Evolutionary conservation across 2,888 invertebrate species (phyloP).

Genomic region (Arge pagana): DNA sequence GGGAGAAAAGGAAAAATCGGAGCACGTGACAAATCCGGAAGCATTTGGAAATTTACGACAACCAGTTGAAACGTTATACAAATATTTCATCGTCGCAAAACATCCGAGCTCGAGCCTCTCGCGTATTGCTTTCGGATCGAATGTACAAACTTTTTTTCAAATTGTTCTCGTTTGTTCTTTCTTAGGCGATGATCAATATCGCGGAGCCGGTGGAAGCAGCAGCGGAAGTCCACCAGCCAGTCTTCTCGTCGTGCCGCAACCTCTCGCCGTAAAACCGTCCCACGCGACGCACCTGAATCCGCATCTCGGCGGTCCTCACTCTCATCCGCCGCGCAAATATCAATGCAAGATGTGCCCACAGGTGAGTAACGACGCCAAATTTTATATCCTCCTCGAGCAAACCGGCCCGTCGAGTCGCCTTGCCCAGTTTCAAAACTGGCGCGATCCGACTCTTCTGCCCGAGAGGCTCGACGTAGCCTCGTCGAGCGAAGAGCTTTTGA

Average conservation of each 20-base stretch:
- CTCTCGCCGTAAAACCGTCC: conserved; percentile 59
- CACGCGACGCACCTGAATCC: conserved; percentile 57
- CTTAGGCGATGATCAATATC: conserved; percentile 56
- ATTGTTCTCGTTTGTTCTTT: conserved; percentile 27
- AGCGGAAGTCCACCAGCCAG: conserved; percentile 66
- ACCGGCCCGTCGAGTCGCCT: too few species aligned
- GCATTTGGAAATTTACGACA: too few species aligned
- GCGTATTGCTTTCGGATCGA: neutral
- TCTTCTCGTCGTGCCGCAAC: conserved; percentile 87
- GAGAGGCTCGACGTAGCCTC: too few species aligned
- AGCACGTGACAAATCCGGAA: too few species aligned
- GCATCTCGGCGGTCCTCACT: conserved; percentile 55
- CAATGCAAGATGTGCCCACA: conserved; percentile 97
- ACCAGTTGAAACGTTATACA: too few species aligned
- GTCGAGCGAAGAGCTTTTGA: too few species aligned
- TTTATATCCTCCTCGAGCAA: too few species aligned
- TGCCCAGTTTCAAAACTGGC: too few species aligned
- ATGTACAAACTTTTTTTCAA: neutral
- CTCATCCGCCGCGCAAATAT: conserved; percentile 73
- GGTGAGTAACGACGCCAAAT: too few species aligned
- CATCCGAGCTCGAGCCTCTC: neutral
- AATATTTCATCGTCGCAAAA: too few species aligned
- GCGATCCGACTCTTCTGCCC: too few species aligned
- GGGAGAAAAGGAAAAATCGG: too few species aligned
- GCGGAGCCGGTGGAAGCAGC: conserved; percentile 59